These are phyloP conservation scores for Stenodema calcarata DNA, from an alignment of 2,888 invertebrate genomes.

Conservation along the genomic window DNA sequence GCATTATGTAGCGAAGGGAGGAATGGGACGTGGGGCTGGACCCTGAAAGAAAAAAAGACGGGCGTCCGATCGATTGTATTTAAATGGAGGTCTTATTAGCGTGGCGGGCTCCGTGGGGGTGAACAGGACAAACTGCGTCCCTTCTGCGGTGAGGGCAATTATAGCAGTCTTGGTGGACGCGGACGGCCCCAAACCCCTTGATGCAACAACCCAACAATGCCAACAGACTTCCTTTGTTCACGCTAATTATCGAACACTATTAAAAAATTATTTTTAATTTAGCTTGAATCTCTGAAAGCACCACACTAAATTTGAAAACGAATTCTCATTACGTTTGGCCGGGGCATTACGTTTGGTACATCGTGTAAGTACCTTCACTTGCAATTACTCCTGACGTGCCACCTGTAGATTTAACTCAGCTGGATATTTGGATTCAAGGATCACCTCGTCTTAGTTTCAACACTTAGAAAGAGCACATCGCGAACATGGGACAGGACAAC, in stretches of 20 bases:
- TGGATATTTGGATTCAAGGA: too few relatives aligned
- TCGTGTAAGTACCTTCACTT: too few relatives aligned
- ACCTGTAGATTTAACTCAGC: too few relatives aligned
- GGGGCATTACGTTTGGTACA: too few relatives aligned
- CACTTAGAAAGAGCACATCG: too few relatives aligned
- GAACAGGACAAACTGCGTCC: slow-evolving; percentile 47
- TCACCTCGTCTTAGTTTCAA: too few relatives aligned
- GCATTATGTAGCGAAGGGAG: slow-evolving; percentile 45
- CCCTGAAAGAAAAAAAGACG: slow-evolving; percentile 33
- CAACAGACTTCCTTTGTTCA: neutral
- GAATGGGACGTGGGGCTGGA: neutral
- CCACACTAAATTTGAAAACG: too few relatives aligned
- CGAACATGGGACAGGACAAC: too few relatives aligned
- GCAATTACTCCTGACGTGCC: too few relatives aligned
- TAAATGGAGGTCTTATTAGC: slow-evolving; percentile 49
- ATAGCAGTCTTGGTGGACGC: slow-evolving; percentile 12
- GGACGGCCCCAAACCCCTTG: neutral
- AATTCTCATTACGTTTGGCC: too few relatives aligned
- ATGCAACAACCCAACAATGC: slow-evolving; percentile 5
- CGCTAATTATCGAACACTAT: neutral
- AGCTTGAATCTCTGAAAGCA: too few relatives aligned
- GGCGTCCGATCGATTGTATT: slow-evolving; percentile 47
- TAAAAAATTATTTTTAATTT: neutral
- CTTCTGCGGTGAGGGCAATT: slow-evolving; percentile 37
- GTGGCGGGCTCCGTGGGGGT: slow-evolving; percentile 38